Evolutionary conservation across 2,797 vertebrate species (phyloP).

Genomic region (Cyclura pinguis): DNA sequence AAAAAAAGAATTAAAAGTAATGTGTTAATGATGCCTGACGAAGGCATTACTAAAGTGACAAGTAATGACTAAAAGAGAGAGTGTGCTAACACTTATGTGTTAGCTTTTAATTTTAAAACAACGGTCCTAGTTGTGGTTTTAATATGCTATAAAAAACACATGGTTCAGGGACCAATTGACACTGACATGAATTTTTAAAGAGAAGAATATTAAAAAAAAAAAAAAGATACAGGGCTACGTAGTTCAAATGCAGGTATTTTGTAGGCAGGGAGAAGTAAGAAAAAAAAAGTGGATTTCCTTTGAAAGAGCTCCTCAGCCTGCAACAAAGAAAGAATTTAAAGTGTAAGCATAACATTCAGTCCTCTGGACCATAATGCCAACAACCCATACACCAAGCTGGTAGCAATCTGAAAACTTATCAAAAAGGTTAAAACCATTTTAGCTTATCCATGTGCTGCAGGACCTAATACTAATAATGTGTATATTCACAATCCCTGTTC

Average conservation of each 20-base stretch:
- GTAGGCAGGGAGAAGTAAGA: background rate
- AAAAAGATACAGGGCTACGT: background rate
- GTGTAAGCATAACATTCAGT: background rate
- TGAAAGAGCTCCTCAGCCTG: background rate
- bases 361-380: background rate
- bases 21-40: no score
- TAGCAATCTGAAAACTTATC: background rate
- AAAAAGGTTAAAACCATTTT: background rate
- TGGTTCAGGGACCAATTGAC: background rate
- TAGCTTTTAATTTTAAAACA: no score
- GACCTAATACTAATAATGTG: background rate
- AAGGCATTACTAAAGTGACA: no score
- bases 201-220: background rate
- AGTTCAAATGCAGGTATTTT: slow-evolving; percentile 1
- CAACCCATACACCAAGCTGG: background rate
- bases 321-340: background rate
- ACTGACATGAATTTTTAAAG: background rate
- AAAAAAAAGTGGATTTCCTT: background rate
- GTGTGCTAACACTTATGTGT: no score
- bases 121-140: no score
- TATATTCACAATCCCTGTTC: background rate
- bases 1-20: no score
- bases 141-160: background rate
- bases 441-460: background rate
- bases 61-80: no score